A percentile compares a stretch with the other conserved stretches of the same genome.
Conservation (phyloP, 2,888 invertebrate genomes). For the Scaptomyza caliginosa region DNA sequence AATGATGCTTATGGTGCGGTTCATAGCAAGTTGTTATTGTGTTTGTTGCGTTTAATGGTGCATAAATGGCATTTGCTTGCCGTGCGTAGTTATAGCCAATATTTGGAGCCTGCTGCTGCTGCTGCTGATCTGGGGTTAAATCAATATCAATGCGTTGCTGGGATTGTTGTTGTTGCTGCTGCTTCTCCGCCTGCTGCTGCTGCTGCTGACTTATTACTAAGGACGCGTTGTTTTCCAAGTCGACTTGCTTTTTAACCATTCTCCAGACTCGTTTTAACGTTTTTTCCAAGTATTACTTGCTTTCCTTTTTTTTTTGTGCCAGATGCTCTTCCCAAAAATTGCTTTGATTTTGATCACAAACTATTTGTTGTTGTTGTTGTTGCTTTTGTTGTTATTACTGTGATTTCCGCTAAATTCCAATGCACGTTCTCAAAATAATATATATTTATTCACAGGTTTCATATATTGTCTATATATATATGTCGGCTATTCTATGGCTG, state of each 20-base stretch:
- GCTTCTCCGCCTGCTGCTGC: conserved; percentile 48
- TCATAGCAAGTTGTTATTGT: conserved; percentile 41
- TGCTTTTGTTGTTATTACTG: not conserved
- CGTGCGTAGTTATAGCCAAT: conserved; percentile 58
- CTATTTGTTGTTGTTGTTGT: not conserved
- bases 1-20: conserved; percentile 25
- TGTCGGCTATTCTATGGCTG: conserved; percentile 54
- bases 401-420: not conserved
- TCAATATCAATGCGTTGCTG: conserved; percentile 62
- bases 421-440: conserved; percentile 3
- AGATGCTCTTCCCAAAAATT: conserved; percentile 8
- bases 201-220: conserved; percentile 70
- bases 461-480: too few species aligned
- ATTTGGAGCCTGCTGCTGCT: conserved; percentile 10
- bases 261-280: conserved; percentile 74
- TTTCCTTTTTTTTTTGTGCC: conserved; percentile 10
- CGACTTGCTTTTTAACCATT: conserved; percentile 74
- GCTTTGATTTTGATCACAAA: not conserved
- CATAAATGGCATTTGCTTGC: conserved; percentile 62
- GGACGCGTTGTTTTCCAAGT: conserved; percentile 67
- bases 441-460: not conserved
- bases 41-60: conserved; percentile 33
- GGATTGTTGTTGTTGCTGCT: conserved; percentile 42
- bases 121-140: conserved; percentile 46
- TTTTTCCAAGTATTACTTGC: conserved; percentile 55